Conservation (phyloP, 1,140 invertebrate species). For the Platyscapa corneri region DNA sequence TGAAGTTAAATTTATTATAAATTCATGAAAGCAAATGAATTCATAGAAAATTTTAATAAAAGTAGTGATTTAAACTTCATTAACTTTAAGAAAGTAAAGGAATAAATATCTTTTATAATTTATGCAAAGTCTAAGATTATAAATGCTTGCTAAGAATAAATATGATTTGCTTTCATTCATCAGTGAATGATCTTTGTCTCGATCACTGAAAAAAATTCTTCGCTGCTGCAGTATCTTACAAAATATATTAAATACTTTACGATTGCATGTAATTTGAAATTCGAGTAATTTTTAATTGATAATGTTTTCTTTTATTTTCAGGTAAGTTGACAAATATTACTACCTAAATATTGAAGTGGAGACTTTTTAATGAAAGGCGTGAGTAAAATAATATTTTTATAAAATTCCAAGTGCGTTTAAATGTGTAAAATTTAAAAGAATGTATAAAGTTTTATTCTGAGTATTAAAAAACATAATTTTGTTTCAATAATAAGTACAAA, state of each 20-base stretch:
- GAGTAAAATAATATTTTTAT: background rate
- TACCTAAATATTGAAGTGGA: background rate
- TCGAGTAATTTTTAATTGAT: background rate
- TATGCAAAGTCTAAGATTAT: background rate
- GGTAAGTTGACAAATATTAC: slow-evolving; percentile 23
- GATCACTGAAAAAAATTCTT: background rate
- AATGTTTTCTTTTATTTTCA: slow-evolving; percentile 15
- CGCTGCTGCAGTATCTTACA: background rate
- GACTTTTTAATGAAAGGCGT: background rate
- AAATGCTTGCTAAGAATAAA: background rate
- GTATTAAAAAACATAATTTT: too few species aligned
- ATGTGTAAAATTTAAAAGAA: too few species aligned
- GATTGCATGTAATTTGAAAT: background rate
- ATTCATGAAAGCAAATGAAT: too few species aligned
- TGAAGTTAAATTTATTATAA: too few species aligned
- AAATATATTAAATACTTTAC: background rate
- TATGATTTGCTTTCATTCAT: background rate
- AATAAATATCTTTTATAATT: background rate
- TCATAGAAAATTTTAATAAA: too few species aligned
- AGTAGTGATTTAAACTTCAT: too few species aligned
- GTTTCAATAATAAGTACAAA: too few species aligned
- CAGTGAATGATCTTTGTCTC: background rate
- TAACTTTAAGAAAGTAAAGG: background rate
- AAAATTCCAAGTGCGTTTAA: too few species aligned
- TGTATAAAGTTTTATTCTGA: too few species aligned